These are phyloP conservation scores for Silurus meridionalis DNA, from an alignment of 2,113 vertebrate genomes.

Conservation along the genomic window DNA sequence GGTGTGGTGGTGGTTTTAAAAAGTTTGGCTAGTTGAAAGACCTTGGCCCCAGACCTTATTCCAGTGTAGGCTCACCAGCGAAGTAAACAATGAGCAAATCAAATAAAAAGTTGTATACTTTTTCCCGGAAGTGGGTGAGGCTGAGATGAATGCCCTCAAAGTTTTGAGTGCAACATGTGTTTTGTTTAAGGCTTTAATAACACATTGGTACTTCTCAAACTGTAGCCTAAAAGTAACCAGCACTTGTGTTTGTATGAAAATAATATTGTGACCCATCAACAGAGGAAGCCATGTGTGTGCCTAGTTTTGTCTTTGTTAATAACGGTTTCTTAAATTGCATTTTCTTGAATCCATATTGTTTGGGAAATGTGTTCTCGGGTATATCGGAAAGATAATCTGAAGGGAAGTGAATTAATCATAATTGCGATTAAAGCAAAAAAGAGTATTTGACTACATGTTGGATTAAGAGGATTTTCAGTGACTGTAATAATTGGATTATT, in stretches of 20 bases:
- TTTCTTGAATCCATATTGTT: not conserved
- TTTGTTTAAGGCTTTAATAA: not conserved
- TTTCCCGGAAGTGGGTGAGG: not conserved
- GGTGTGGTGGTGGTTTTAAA: not conserved
- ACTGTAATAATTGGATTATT: not conserved
- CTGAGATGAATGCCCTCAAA: not conserved
- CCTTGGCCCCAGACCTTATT: not conserved
- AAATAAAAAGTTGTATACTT: not conserved
- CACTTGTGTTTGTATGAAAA: not conserved
- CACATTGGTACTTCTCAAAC: not conserved
- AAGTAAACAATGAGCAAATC: not conserved
- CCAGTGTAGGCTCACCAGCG: not conserved
- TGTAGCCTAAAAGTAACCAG: not conserved
- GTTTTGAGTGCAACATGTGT: not conserved
- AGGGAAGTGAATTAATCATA: no score
- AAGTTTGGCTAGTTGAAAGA: not conserved
- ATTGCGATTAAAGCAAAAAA: not conserved
- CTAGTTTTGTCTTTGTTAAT: not conserved
- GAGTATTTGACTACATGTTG: not conserved
- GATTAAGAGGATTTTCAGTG: not conserved
- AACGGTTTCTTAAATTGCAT: not conserved
- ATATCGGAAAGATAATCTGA: not conserved
- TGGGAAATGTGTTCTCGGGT: not conserved
- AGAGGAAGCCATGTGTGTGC: not conserved
- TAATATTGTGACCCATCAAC: not conserved